Base-by-base conservation (phyloP, 1,140 invertebrate species). In the Oryzaephilus surinamensis region DNA sequence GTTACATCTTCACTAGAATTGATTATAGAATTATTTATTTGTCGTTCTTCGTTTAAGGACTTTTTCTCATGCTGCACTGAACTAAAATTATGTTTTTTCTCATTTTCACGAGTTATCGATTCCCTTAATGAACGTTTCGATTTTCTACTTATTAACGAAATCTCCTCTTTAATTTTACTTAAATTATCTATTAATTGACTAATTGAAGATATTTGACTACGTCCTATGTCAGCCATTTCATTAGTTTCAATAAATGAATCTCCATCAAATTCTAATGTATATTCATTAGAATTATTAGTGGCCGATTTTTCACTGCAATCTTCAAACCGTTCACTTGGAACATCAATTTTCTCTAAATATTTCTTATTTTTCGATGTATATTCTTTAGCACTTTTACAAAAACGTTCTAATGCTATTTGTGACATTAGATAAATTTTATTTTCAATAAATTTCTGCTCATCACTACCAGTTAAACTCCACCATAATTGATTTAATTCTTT, bases 121-220 rank as follows among this genome's bases (percentile, higher is more conserved):
- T 24, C 11, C 11, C 23, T 24, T 10, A 4, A 21, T 6, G 20
- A n/a, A 11, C 10, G 26, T 21, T 31, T 31, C 7, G 37, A 21
- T 30, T 31, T 32, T 44, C 26, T 46, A 31, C 48, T 48, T 4
- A 46, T 32, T 7, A 40, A 28, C 10, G 46, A 47, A 32, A 55
- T 53, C 13, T 51, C 51, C 7, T 54, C 49, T 35, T 52, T 26
- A 19, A 54, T 50, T 46, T 53, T 46, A 14, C 18, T 54, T 23
- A 55, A 50, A 15, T 50, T 43, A n/a, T 51, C 44, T 10, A 55
- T 55, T 2, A 55, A 33, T 26, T 48, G 38, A 16, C 39, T 45
- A 12, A 55, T 54, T n/a, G 48, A 51, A 12, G 50, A 49, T 6
- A 49, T 35, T 11, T 38, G 45, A 16, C 34, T 51, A n/a, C 43